Evolutionary conservation across 2,113 vertebrate genomes (phyloP).

Genomic region (Bos javanicus): DNA sequence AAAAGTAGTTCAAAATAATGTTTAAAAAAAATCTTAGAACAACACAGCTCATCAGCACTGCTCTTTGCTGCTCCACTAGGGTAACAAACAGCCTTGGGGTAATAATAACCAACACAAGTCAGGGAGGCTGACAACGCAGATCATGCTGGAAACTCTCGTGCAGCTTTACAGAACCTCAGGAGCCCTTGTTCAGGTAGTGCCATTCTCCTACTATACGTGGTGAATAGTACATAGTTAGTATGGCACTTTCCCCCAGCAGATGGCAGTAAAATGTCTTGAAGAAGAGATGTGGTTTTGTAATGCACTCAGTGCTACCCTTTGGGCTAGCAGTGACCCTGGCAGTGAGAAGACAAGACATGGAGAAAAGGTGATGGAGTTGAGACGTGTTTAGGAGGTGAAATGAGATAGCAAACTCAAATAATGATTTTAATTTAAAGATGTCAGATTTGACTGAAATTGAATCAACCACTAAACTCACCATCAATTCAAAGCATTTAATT

Average conservation of each 20-base stretch:
- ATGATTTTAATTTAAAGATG: neutral
- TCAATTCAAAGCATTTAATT: neutral
- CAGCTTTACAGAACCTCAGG: neutral
- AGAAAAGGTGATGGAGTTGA: neutral
- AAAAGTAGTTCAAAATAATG: neutral
- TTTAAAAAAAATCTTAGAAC: neutral
- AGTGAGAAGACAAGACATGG: neutral
- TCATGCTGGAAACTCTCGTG: neutral
- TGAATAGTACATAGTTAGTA: neutral
- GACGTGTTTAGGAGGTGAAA: neutral
- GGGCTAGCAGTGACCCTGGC: neutral
- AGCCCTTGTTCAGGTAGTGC: neutral
- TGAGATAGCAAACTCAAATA: neutral
- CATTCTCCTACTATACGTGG: accelerated
- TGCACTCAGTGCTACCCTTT: accelerated
- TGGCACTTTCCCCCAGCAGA: conserved; percentile 43
- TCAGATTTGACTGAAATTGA: neutral
- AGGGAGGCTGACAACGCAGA: accelerated
- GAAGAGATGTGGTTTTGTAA: neutral
- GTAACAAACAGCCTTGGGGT: neutral
- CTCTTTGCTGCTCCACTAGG: neutral
- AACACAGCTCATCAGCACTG: neutral
- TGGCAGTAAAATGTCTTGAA: conserved; percentile 34
- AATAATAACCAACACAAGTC: accelerated
- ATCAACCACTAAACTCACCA: neutral